Conservation (phyloP, 1,140 invertebrate species). For the Calliphora vicina region DNA sequence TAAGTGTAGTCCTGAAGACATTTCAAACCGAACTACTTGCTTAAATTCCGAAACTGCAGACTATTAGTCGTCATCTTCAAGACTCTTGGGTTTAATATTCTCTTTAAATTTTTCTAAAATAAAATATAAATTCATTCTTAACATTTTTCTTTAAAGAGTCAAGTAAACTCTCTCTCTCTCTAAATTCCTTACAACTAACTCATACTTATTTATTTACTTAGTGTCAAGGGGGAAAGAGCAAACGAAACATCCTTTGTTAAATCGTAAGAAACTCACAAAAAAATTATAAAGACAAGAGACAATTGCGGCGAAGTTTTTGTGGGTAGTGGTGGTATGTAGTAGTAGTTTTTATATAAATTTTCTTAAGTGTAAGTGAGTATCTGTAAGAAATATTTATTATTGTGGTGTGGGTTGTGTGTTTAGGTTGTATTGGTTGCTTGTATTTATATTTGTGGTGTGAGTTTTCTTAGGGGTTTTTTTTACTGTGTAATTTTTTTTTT, state of each 20-base stretch:
- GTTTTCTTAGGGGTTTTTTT: neutral
- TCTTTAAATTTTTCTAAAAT: neutral
- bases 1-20: neutral
- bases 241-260: neutral
- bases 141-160: neutral
- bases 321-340: neutral
- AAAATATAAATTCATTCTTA: neutral
- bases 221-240: neutral
- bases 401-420: neutral
- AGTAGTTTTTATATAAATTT: too few relatives aligned
- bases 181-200: neutral
- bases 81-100: neutral
- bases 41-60: neutral
- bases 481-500: neutral
- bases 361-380: neutral
- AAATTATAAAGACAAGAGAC: neutral
- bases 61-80: neutral
- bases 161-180: too few relatives aligned
- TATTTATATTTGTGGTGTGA: neutral
- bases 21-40: neutral
- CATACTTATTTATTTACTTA: neutral
- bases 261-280: neutral
- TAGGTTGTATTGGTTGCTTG: neutral
- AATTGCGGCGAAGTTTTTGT: constrained; percentile 4
- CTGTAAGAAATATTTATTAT: neutral